Evolutionary conservation across 2,888 invertebrate genomes (phyloP).

Genomic region (Ctenicera cuprea): DNA sequence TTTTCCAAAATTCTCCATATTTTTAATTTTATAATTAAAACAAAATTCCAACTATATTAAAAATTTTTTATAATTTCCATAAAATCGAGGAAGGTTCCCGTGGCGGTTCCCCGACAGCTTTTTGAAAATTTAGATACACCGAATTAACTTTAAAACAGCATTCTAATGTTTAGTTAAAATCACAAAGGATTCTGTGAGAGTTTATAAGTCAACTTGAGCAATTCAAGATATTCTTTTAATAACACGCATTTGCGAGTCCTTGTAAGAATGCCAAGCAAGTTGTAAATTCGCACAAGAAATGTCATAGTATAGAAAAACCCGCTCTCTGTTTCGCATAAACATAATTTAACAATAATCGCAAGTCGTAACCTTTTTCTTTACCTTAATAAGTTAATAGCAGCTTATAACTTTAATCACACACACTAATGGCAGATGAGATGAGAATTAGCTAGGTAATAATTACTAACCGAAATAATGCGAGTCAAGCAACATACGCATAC

Average conservation of each 20-base stretch:
- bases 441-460: conserved; percentile 18
- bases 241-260: neutral
- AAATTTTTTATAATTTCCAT: too few relatives aligned
- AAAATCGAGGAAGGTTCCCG: too few relatives aligned
- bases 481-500: neutral
- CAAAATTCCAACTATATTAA: too few relatives aligned
- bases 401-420: conserved; percentile 3
- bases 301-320: neutral
- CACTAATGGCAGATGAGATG: conserved; percentile 6
- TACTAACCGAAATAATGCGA: conserved; percentile 15
- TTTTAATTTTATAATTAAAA: too few relatives aligned
- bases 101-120: too few relatives aligned
- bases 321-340: neutral
- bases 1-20: too few relatives aligned
- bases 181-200: too few relatives aligned
- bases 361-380: conserved; percentile 9
- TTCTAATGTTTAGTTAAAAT: too few relatives aligned
- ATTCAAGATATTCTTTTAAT: too few relatives aligned
- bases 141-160: too few relatives aligned
- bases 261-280: neutral
- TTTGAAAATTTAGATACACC: too few relatives aligned
- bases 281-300: neutral
- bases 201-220: too few relatives aligned
- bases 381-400: conserved; percentile 12
- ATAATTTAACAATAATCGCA: neutral